Evolutionary conservation across 2,797 vertebrate species (phyloP).

Genomic region (Sparidentex hasta): DNA sequence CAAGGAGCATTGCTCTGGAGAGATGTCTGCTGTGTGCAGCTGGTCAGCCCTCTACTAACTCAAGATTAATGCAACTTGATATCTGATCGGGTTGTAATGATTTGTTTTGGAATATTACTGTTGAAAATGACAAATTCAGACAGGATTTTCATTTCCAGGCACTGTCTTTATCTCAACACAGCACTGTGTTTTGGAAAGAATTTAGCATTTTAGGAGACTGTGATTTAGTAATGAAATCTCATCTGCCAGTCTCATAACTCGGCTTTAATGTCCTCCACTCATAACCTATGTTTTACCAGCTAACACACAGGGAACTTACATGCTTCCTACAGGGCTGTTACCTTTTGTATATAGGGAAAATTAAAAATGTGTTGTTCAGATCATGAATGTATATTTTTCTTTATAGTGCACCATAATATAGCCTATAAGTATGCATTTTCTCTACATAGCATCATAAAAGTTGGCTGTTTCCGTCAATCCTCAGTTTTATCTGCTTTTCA

Average conservation of each 20-base stretch:
- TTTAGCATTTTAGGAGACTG: slow-evolving; percentile 28
- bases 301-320: slow-evolving; percentile 11
- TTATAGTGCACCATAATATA: neutral
- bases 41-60: slow-evolving; percentile 29
- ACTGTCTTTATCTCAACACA: slow-evolving; percentile 13
- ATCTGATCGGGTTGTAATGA: slow-evolving; percentile 40
- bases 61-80: slow-evolving; percentile 47
- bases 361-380: neutral
- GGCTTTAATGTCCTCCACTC: slow-evolving; percentile 37
- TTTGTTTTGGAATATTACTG: slow-evolving; percentile 47
- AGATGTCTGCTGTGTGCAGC: slow-evolving; percentile 37
- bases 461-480: slow-evolving; percentile 34
- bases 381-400: neutral
- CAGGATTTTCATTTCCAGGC: slow-evolving; percentile 12
- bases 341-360: neutral
- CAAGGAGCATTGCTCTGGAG: slow-evolving; percentile 19
- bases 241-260: slow-evolving; percentile 59
- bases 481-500: slow-evolving; percentile 72
- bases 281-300: slow-evolving; percentile 35
- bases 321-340: neutral
- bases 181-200: slow-evolving; percentile 32
- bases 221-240: slow-evolving; percentile 53
- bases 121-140: slow-evolving; percentile 33
- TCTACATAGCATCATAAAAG: neutral
- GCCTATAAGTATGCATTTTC: neutral